Conservation (phyloP, 2,113 vertebrate genomes). For the Zosterops pallidus region DNA sequence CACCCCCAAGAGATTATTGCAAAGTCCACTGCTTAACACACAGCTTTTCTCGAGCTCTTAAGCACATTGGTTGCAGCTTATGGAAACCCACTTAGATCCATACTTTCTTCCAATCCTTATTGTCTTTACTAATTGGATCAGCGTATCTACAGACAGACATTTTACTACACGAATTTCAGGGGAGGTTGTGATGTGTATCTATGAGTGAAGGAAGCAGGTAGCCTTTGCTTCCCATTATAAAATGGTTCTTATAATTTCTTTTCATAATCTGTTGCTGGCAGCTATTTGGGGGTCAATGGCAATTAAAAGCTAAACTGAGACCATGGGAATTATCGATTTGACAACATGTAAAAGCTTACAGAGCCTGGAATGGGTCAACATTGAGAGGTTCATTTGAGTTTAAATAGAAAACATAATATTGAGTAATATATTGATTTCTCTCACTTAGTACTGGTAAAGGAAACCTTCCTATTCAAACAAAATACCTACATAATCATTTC, state of each 20-base stretch:
- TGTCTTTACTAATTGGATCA: conserved; percentile 32
- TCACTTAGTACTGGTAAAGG: neutral
- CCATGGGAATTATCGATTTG: neutral
- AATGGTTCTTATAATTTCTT: neutral
- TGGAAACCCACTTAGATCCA: conserved; percentile 54
- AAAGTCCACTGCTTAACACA: conserved; percentile 7
- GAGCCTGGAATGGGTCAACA: neutral
- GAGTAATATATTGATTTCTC: neutral
- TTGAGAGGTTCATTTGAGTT: neutral
- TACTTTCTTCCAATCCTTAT: conserved; percentile 54
- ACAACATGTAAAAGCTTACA: neutral
- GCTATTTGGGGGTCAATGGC: neutral
- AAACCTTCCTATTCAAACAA: neutral
- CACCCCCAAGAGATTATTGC: neutral
- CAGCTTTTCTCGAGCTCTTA: conserved; percentile 55
- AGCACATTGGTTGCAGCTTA: conserved; percentile 34
- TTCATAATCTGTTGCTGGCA: neutral
- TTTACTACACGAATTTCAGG: neutral
- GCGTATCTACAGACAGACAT: neutral
- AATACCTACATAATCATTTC: neutral
- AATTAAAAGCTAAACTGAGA: neutral
- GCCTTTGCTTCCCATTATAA: neutral
- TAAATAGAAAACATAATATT: neutral
- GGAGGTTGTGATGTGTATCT: neutral
- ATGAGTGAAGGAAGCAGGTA: neutral